Evolutionary conservation across 2,888 invertebrate genomes (phyloP).

Genomic region (Lepidochitona cinerea): DNA sequence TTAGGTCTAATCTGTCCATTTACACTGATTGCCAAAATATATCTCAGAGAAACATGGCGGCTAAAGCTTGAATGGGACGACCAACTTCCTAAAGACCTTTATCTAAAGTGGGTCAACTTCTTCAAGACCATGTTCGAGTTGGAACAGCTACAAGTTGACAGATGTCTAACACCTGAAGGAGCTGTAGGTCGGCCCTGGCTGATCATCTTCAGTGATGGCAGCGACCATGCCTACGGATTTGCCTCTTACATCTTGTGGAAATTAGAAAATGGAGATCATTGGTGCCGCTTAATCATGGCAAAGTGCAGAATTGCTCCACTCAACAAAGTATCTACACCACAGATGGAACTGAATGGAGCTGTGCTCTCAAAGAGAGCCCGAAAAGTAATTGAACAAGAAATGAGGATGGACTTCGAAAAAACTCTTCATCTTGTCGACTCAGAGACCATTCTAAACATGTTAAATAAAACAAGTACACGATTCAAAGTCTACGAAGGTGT

Average conservation of each 20-base stretch:
- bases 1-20: constrained; percentile 8
- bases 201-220: constrained; percentile 7
- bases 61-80: constrained; percentile 14
- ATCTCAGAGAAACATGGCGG: constrained; percentile 7
- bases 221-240: constrained; percentile 9
- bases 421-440: constrained; percentile 3
- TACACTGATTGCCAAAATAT: constrained; percentile 5
- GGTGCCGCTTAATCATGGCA: constrained; percentile 8
- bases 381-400: constrained; percentile 2
- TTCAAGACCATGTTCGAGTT: constrained; percentile 10
- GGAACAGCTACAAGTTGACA: not conserved
- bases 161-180: not conserved
- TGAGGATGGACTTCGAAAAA: not conserved
- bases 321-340: constrained; percentile 5
- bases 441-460: constrained; percentile 12
- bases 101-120: not conserved
- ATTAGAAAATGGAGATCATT: not conserved
- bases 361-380: constrained; percentile 6
- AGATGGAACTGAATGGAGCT: constrained; percentile 11
- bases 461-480: constrained; percentile 6
- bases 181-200: constrained; percentile 4
- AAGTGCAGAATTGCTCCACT: constrained; percentile 13
- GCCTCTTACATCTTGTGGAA: constrained; percentile 13
- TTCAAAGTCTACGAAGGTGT: constrained; percentile 7
- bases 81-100: not conserved